Evolutionary conservation across 2,797 vertebrate species (phyloP), one percentile per base, ranked within the genome.

Genomic region (Leptatherina wallacei): DNA sequence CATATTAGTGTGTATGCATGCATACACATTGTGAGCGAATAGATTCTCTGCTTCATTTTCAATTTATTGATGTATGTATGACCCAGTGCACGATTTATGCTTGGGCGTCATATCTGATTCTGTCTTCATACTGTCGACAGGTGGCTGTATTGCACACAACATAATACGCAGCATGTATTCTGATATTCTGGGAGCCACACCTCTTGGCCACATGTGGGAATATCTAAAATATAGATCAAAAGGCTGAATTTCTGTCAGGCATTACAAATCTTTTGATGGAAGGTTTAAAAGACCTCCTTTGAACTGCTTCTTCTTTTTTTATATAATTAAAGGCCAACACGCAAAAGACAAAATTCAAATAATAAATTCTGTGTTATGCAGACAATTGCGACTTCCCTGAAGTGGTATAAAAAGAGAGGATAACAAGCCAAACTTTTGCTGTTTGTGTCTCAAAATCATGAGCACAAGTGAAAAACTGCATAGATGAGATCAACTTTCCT

Each of bases 201-300:
- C 82, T 84, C 78, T 73, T 10, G 56, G 61, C 81, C 83, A 79
- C 82, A 77, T 83, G 78, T 76, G 82, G 76, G 44, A 20, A 59
- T 81, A 71, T 74, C 73, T 89, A 77, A 88, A 92, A 92, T 87
- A 89, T 81, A 86, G 76, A 91, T 92, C 85, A 91, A 77, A 91
- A 69, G 83, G 22, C 68, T 61, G 54, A 52, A 80, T 73, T 84
- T 85, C 81, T 90, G 74, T 88, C 57, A 83, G 81, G 59, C 81
- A 85, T 88, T 88, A 85, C 77, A 88, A 77, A 88, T 87, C 86
- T 87, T 86, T 89, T 92, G 88, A 93, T 91, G 85, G 81, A 71
- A 81, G 76, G 68, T 75, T 87, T 83, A 68, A 83, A 64, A 80
- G 68, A 49, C 56, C 65, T 44, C 60, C 67, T 89, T 90, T 91